Percentiles rank a stretch among this genome's conserved stretches.
phyloP scores from a whole-genome alignment of 2,797 vertebrate genomes.

The Hemibagrus guttatus region DNA sequence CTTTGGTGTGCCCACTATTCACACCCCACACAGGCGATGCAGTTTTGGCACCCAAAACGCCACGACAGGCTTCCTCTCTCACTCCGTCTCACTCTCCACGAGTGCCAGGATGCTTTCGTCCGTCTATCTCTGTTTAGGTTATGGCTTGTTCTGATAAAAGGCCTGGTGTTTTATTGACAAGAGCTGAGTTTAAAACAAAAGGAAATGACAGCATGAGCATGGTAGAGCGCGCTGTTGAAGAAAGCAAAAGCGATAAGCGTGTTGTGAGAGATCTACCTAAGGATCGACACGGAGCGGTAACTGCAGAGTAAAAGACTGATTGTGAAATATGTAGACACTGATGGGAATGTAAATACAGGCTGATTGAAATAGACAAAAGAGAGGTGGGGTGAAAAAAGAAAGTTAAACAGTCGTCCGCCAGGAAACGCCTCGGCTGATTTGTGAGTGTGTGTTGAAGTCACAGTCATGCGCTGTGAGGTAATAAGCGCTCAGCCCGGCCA shows the following conservation, averaged over 20 bases:
- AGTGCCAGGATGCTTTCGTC: slow-evolving; percentile 70
- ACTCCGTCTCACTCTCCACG: slow-evolving; percentile 55
- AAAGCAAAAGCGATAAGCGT: slow-evolving; percentile 52
- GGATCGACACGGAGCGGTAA: slow-evolving; percentile 58
- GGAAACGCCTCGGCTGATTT: slow-evolving; percentile 29
- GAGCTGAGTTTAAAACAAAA: slow-evolving; percentile 21
- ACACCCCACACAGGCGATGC: neutral
- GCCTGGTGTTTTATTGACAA: slow-evolving; percentile 78
- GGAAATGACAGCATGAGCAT: slow-evolving; percentile 43
- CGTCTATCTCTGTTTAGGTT: slow-evolving; percentile 78
- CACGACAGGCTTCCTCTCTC: neutral
- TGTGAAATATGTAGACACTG: slow-evolving; percentile 56
- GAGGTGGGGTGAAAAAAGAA: slow-evolving; percentile 60
- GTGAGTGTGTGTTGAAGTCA: slow-evolving; percentile 30
- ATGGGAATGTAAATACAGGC: slow-evolving; percentile 65
- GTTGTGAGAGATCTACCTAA: slow-evolving; percentile 42
- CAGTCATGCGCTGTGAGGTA: slow-evolving; percentile 26
- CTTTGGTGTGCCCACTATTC: slow-evolving; percentile 33
- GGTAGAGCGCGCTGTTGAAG: slow-evolving; percentile 51
- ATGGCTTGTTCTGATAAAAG: slow-evolving; percentile 75
- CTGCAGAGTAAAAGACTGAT: slow-evolving; percentile 54
- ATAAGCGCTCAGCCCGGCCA: slow-evolving; percentile 11
- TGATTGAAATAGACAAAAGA: slow-evolving; percentile 60
- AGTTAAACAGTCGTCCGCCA: slow-evolving; percentile 48
- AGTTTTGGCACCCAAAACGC: slow-evolving; percentile 10